Evolutionary conservation across 2,888 invertebrate genomes (phyloP), one percentile per base, ranked within the genome.

Genomic region (Pedicia rivosa): DNA sequence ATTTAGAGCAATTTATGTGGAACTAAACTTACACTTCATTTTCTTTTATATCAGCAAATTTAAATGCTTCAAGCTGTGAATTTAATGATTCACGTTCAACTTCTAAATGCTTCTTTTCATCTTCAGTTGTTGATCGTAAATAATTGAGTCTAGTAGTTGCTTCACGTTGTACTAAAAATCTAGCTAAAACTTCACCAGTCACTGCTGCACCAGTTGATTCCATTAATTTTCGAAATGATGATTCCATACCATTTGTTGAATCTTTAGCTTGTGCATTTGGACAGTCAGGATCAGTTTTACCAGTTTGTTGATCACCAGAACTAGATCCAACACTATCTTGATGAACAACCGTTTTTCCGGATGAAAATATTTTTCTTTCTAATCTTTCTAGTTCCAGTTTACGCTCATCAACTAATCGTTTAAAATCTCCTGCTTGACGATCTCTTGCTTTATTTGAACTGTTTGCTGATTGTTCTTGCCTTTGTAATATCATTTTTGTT

Each of bases 11-110:
- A 32, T 20, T 20, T n/a, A n/a, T n/a, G 14, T 15, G 19, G 10
- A 16, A 28, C 3, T 28, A 27, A 27, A 59, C 71, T 64, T 59
- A 84, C 84, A 78, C 75, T 62, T 84, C 82, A 41, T 74, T 75
- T 48, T 82, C 81, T 55, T 79, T 79, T 9, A 77, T 78, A 45
- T 83, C 81, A 0, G 79, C 75, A 54, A 78, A 86, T 55, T 81
- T 83, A 42, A 74, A 77, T 3, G 73, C 70, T 48, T 86, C 84
- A 36, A 84, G 60, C 51, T 82, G 78, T 0, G 67, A 66, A 42
- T 70, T 66, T 26, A 82, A 64, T 1, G 64, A 58, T 12, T 81
- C 74, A 42, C 78, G 70, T 19, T 67, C 68, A 22, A 66, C 65
- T 51, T 84, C 83, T 41, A 84, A 51, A 29, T 66, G 63, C 22